These are phyloP conservation scores for Ostrea edulis DNA, from an alignment of 1,140 invertebrate species.

Conservation along the genomic window DNA sequence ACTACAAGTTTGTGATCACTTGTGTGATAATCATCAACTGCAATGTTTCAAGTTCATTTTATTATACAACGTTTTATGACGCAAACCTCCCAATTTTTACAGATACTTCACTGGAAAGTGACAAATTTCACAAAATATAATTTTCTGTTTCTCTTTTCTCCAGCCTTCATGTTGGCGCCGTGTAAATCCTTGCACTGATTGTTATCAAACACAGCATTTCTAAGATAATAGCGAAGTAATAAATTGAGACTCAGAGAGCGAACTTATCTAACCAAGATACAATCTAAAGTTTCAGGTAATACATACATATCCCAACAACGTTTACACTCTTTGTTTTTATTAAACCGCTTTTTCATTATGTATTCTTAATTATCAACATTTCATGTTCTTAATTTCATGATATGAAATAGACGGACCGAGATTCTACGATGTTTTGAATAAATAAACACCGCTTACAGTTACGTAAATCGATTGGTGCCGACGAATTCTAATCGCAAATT, in stretches of 20 bases:
- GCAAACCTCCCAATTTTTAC: background rate
- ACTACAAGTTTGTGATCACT: no score
- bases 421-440: background rate
- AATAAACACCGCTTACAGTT: background rate
- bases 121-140: slow-evolving; percentile 28
- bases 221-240: background rate
- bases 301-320: background rate
- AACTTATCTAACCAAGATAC: background rate
- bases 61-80: background rate
- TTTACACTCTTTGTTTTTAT: background rate
- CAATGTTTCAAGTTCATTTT: no score
- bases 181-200: background rate
- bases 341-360: background rate
- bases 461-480: slow-evolving; percentile 8
- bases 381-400: background rate
- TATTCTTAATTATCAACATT: background rate
- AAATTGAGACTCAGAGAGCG: background rate
- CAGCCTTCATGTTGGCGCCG: background rate
- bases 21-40: no score
- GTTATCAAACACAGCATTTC: slow-evolving; percentile 17
- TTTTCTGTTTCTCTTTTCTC: background rate
- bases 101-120: slow-evolving; percentile 9
- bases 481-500: background rate
- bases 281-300: background rate
- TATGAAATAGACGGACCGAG: background rate